Conservation (phyloP, 2,888 invertebrate species). For the Ischnus inquisitorius region DNA sequence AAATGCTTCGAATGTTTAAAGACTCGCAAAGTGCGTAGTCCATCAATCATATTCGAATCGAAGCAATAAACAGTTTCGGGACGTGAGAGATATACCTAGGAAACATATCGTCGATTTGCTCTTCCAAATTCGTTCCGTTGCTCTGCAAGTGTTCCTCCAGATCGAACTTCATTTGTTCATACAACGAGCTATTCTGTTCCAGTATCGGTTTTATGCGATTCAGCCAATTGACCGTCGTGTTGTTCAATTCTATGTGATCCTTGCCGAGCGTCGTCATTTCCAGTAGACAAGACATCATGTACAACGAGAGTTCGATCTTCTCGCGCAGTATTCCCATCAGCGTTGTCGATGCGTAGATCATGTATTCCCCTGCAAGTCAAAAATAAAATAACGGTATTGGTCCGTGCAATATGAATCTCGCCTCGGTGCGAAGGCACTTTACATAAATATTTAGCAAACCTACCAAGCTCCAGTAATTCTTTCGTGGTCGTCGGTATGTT, state of each 20-base stretch:
- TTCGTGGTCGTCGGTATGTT: conserved; percentile 92
- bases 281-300: conserved; percentile 90
- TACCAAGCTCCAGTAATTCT: conserved; percentile 90
- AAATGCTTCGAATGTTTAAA: too few species aligned
- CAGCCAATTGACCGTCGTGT: conserved; percentile 94
- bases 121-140: conserved; percentile 90
- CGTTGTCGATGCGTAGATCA: conserved; percentile 91
- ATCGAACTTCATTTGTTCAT: conserved; percentile 93
- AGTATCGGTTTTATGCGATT: conserved; percentile 93
- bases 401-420: background rate
- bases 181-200: conserved; percentile 92
- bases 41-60: background rate
- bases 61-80: background rate
- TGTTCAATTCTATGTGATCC: conserved; percentile 93
- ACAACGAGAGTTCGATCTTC: conserved; percentile 89
- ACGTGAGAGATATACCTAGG: conserved; percentile 86
- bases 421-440: background rate
- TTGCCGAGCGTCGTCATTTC: conserved; percentile 91
- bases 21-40: too few species aligned
- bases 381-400: background rate
- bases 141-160: conserved; percentile 93
- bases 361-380: conserved; percentile 88
- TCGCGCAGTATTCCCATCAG: conserved; percentile 90
- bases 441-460: conserved; percentile 8
- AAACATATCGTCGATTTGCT: conserved; percentile 90